Evolutionary conservation across 2,113 vertebrate species (phyloP).

Genomic region (Gallinago undulata): DNA sequence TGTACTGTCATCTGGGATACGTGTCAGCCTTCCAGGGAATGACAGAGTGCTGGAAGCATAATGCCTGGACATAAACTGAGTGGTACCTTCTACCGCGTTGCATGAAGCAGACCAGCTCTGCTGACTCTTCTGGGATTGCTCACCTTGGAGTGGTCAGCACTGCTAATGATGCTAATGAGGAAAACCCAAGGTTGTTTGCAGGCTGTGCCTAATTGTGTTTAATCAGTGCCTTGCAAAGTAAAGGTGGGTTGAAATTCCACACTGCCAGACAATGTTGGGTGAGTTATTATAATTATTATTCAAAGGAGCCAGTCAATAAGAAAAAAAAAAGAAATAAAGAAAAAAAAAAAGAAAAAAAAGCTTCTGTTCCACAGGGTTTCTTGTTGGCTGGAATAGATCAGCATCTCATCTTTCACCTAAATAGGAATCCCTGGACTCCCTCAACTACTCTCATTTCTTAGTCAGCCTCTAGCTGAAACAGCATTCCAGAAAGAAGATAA

Average conservation of each 20-base stretch:
- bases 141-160: background rate
- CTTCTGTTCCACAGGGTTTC: conserved; percentile 30
- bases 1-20: background rate
- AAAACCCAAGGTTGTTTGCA: background rate
- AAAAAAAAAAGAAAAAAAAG: background rate
- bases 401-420: conserved; percentile 52
- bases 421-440: conserved; percentile 33
- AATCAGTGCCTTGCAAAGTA: background rate
- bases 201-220: background rate
- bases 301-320: background rate
- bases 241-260: background rate
- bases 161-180: background rate
- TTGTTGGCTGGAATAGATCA: conserved; percentile 6
- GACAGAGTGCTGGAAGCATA: background rate
- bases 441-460: conserved; percentile 16
- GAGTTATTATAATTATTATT: background rate
- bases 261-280: background rate
- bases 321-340: background rate
- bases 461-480: conserved; percentile 39
- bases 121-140: background rate
- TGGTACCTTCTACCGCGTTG: background rate
- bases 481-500: conserved; percentile 56
- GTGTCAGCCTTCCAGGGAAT: background rate
- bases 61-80: background rate
- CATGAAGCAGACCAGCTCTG: background rate